Evolutionary conservation across 92 coral and sea anemone genomes (phyloP).

Genomic region (Virgularia gustaviana): DNA sequence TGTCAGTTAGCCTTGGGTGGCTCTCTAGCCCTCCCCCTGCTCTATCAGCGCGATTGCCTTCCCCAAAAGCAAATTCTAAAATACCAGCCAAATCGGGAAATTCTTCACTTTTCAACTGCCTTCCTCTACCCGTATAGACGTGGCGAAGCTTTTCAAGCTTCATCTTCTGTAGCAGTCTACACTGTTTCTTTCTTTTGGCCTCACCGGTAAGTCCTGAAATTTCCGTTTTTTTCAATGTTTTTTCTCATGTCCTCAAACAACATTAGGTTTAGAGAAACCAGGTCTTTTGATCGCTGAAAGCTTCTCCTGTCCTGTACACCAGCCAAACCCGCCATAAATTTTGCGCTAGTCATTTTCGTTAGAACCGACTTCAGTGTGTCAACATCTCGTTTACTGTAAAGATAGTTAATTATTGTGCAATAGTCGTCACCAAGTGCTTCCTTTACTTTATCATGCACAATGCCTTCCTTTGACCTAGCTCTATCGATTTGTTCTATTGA

Average conservation of each 20-base stretch:
- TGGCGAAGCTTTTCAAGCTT: constrained; percentile 51
- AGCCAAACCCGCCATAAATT: constrained; percentile 25
- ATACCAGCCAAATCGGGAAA: constrained; percentile 58
- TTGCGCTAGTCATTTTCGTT: constrained; percentile 31
- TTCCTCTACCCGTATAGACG: constrained; percentile 57
- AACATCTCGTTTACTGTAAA: constrained; percentile 37
- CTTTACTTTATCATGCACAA: constrained; percentile 7
- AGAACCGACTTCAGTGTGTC: constrained; percentile 33
- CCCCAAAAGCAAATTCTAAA: constrained; percentile 56
- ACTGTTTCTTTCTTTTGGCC: constrained; percentile 26
- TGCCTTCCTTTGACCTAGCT: background rate
- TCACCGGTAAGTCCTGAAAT: background rate
- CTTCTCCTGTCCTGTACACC: constrained; percentile 27
- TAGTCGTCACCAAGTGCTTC: background rate
- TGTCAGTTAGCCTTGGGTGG: constrained; percentile 58
- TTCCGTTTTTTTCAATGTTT: background rate
- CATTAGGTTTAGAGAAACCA: background rate
- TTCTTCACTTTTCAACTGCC: constrained; percentile 46
- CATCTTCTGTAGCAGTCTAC: constrained; percentile 35
- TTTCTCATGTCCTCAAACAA: constrained; percentile 14
- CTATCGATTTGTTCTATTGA: constrained; percentile 14
- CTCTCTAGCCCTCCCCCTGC: constrained; percentile 57
- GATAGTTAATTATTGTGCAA: background rate
- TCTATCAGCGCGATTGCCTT: constrained; percentile 37
- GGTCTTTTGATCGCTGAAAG: background rate